Conservation (phyloP, 2,888 invertebrate genomes). For the Trichopoda pennipes region DNA sequence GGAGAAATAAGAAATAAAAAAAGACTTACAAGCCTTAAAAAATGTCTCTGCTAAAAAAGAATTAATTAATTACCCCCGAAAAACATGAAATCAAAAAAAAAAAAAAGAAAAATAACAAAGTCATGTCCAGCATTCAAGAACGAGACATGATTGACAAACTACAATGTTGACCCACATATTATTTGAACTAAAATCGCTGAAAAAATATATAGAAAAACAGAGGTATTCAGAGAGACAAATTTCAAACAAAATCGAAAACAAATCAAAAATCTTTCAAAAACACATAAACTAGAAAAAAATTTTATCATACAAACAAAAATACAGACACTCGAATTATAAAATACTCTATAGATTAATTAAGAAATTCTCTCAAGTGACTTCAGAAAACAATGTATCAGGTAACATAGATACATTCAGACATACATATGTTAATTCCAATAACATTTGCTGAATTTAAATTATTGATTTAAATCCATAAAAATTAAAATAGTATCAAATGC, state of each 20-base stretch:
- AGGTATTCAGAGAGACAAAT: constrained; percentile 11
- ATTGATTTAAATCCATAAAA: constrained; percentile 35
- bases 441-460: constrained; percentile 7
- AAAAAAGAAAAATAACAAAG: constrained; percentile 43
- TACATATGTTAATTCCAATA: neutral
- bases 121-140: constrained; percentile 66
- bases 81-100: constrained; percentile 47
- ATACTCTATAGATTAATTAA: constrained; percentile 65
- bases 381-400: neutral
- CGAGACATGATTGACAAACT: constrained; percentile 67
- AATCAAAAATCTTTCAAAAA: constrained; percentile 58
- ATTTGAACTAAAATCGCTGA: constrained; percentile 35
- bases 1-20: constrained; percentile 6
- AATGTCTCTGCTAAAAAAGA: constrained; percentile 59
- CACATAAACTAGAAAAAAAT: constrained; percentile 35
- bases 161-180: constrained; percentile 66
- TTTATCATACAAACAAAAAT: constrained; percentile 35
- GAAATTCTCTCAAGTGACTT: constrained; percentile 56
- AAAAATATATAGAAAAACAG: constrained; percentile 25
- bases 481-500: constrained; percentile 22
- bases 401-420: neutral
- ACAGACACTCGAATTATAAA: constrained; percentile 47
- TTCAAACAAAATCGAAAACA: constrained; percentile 34
- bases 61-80: constrained; percentile 64
- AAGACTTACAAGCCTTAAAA: constrained; percentile 56